These are phyloP conservation scores for Ramphastos sulfuratus DNA, from an alignment of 2,113 vertebrate genomes.

Conservation along the genomic window DNA sequence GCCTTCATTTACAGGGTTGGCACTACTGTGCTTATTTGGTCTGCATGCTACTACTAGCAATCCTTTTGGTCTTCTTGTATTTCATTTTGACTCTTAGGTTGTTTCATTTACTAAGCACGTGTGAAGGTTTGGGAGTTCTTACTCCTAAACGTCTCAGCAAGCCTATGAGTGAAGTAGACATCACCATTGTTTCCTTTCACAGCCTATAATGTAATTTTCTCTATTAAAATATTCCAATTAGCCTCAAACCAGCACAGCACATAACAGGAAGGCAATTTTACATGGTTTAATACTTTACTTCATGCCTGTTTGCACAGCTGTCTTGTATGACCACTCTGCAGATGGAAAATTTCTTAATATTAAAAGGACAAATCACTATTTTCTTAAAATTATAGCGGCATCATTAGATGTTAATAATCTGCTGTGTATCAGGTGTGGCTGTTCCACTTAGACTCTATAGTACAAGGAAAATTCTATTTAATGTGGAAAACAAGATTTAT, in stretches of 20 bases:
- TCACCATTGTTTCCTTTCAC: too few species aligned
- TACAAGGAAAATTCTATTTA: background rate
- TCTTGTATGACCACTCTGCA: background rate
- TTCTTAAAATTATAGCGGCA: background rate
- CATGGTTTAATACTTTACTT: background rate
- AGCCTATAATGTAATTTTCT: too few species aligned
- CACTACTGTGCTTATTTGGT: background rate
- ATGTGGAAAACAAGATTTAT: background rate
- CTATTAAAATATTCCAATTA: too few species aligned
- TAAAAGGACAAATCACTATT: background rate
- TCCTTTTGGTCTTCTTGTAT: background rate
- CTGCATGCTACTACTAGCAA: background rate
- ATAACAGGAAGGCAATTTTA: background rate
- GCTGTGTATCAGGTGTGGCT: background rate
- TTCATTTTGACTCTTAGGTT: background rate
- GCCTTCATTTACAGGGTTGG: background rate
- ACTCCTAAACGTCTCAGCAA: too few species aligned
- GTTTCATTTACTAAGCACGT: background rate
- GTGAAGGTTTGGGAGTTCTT: too few species aligned
- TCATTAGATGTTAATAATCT: background rate
- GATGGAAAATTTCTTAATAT: background rate
- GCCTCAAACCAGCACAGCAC: too few species aligned
- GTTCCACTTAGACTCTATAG: background rate
- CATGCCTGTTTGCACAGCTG: background rate
- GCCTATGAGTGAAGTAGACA: too few species aligned